phyloP scores from a whole-genome alignment of 1,140 invertebrate species.

The Anoplolepis gracilipes region DNA sequence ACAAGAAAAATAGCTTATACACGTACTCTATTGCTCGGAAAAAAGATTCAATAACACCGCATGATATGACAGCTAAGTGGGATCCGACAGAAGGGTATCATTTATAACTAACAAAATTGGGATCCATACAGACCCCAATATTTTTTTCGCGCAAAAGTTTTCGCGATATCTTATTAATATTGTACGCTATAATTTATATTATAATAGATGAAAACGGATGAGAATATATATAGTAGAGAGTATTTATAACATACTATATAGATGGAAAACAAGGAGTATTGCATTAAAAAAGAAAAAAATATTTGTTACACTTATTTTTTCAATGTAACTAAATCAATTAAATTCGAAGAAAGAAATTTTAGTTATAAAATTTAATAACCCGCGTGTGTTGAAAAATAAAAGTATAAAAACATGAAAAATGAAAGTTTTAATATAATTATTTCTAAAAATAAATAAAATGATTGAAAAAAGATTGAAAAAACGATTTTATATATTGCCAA shows the following conservation, averaged over 20 bases:
- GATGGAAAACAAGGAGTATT: no score
- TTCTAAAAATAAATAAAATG: background rate
- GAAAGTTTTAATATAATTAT: no score
- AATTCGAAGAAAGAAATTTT: background rate
- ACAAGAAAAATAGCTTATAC: background rate
- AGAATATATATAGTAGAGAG: no score
- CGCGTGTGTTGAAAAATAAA: no score
- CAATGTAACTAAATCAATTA: background rate
- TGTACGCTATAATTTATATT: background rate
- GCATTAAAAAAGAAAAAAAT: background rate
- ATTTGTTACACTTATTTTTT: background rate
- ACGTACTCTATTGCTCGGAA: background rate
- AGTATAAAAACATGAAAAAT: background rate
- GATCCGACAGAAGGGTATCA: background rate
- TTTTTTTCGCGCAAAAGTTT: background rate
- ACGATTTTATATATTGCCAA: background rate
- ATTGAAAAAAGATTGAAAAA: background rate
- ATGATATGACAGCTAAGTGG: background rate
- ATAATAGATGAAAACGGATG: no score
- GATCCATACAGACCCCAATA: background rate
- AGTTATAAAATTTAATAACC: background rate
- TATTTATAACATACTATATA: no score
- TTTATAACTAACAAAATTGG: background rate
- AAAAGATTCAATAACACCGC: background rate
- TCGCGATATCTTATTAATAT: background rate